Evolutionary conservation across 2,888 invertebrate species (phyloP), one percentile per base, ranked within the genome.

Genomic region (Dendrolimus pini): DNA sequence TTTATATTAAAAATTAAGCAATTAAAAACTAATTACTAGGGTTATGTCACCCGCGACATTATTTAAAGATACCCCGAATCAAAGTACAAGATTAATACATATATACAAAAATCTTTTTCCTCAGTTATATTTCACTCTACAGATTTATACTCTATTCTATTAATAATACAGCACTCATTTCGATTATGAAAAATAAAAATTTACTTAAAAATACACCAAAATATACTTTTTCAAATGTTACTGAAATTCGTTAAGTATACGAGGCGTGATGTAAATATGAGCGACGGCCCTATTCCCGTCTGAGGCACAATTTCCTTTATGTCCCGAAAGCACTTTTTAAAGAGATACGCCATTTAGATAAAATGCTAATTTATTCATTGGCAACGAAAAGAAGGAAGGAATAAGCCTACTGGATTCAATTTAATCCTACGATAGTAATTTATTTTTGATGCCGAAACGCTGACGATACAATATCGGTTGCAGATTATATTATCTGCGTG

Each of bases 361-460:
- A 82, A 85, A 85, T 82, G 85, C 82, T 83, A 88, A 87, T 87
- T 88, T 88, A 88, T 88, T 88, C 88, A 87, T 88, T 87, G 88
- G 80, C 77, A 78, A 47, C 47, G 47, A 77, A 77, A 81, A 80
- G 77, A 78, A 78, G 74, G 76, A 76, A 74, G 67, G 71, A 78
- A 82, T 81, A 80, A 82, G 80, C 81, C 77, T 75, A 74, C 72
- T 74, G 71, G 70, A 78, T 78, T 80, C 78, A 84, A 85, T 86
- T 86, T 85, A 79, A 83, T 84, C 77, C 78, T 71, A 71, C 74
- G 67, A 70, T 71, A 62, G 76, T 80, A 81, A 82, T 82, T 81
- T 82, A 82, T 80, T 80, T 83, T 82, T 83, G 74, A 81, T 82
- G 75, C 74, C 68, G 76, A 74, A 80, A 30, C 30, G 47, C 47